phyloP scores from a whole-genome alignment of 2,797 vertebrate species.

The Sarcoramphus papa region DNA sequence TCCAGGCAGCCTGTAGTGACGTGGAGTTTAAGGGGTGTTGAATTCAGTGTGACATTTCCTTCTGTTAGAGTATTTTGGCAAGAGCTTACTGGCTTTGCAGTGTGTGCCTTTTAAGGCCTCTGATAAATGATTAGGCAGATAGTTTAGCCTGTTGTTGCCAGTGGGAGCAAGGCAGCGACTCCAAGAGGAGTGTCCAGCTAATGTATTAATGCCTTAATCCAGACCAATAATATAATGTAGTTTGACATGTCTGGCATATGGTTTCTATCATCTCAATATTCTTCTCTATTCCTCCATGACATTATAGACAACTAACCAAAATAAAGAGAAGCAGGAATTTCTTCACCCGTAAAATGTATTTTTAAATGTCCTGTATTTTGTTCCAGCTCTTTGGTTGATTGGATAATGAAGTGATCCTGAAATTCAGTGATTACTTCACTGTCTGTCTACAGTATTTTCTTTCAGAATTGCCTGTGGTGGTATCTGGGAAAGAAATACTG shows the following conservation, averaged over 20 bases:
- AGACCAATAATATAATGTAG: conserved; percentile 50
- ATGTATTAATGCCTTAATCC: conserved; percentile 63
- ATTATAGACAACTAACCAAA: conserved; percentile 59
- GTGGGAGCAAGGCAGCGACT: conserved; percentile 40
- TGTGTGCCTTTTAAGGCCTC: conserved; percentile 33
- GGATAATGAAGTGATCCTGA: conserved; percentile 44
- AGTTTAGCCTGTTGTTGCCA: conserved; percentile 59
- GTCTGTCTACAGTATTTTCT: conserved; percentile 19
- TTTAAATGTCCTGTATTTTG: conserved; percentile 30
- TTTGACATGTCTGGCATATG: conserved; percentile 65
- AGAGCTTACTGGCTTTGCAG: neutral
- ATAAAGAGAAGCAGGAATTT: conserved; percentile 62
- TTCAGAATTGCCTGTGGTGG: neutral
- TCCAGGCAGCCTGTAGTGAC: neutral
- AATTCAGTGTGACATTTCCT: conserved; percentile 28
- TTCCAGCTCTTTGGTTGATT: conserved; percentile 42
- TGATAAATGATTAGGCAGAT: conserved; percentile 61
- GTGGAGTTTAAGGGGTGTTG: neutral
- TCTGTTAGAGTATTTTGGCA: conserved; percentile 51
- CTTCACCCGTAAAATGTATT: conserved; percentile 43
- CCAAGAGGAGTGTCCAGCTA: conserved; percentile 47
- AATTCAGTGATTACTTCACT: conserved; percentile 32
- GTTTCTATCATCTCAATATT: conserved; percentile 63
- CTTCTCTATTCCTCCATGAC: conserved; percentile 36
- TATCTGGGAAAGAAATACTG: neutral